These are phyloP conservation scores for Telenomus remus DNA, from an alignment of 1,140 invertebrate species.

Conservation along the genomic window DNA sequence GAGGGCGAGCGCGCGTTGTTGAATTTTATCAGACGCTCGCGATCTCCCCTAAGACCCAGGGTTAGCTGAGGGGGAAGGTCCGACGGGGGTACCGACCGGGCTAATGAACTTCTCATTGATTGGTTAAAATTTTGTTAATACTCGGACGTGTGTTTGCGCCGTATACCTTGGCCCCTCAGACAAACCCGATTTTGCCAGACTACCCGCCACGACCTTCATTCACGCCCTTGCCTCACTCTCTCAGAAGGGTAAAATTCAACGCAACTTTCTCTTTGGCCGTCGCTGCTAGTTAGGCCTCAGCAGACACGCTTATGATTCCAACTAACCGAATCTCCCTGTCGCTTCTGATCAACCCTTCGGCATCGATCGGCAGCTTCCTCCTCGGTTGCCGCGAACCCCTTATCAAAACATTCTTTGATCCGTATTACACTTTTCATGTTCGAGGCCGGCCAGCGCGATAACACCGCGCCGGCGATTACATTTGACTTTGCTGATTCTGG, in stretches of 20 bases:
- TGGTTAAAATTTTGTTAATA: constrained; percentile 75
- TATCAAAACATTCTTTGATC: constrained; percentile 71
- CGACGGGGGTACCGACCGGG: constrained; percentile 56
- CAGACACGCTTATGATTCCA: constrained; percentile 69
- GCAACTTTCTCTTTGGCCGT: constrained; percentile 45
- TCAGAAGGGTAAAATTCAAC: constrained; percentile 70
- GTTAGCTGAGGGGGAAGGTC: constrained; percentile 29
- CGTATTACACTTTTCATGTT: constrained; percentile 42
- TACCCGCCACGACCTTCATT: constrained; percentile 51
- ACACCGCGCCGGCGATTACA: constrained; percentile 12
- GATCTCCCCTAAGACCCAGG: constrained; percentile 61
- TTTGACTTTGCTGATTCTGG: constrained; percentile 19
- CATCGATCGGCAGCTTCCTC: constrained; percentile 69
- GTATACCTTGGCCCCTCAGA: constrained; percentile 50
- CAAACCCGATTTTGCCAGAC: constrained; percentile 16
- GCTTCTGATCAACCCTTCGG: constrained; percentile 69
- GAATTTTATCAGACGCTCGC: constrained; percentile 60
- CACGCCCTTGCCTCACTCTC: constrained; percentile 67
- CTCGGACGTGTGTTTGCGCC: constrained; percentile 70
- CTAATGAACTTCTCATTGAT: constrained; percentile 76
- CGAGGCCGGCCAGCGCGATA: constrained; percentile 1
- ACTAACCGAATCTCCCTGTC: constrained; percentile 75
- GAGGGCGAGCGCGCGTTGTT: constrained; percentile 55
- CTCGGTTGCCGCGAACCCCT: constrained; percentile 63
- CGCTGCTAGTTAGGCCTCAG: constrained; percentile 67